Evolutionary conservation across 1,140 invertebrate genomes (phyloP).

Genomic region (Bradysia coprophila): DNA sequence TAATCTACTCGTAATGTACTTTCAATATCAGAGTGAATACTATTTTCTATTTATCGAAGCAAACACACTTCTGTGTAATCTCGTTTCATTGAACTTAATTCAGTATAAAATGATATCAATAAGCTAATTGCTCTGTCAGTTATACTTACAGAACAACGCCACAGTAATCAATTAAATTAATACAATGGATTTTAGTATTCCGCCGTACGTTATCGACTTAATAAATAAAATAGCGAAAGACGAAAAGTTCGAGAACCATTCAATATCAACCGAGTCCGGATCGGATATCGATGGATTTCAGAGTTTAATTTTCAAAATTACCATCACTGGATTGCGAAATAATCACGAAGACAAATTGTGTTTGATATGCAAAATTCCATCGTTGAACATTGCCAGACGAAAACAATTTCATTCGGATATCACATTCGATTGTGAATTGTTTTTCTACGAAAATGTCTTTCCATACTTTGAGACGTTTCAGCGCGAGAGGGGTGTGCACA

Average conservation of each 20-base stretch:
- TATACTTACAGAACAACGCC: no score
- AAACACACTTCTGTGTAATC: no score
- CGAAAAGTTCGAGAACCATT: conserved; percentile 1
- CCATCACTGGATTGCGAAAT: background rate
- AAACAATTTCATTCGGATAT: background rate
- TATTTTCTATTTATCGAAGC: no score
- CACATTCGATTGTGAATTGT: conserved; percentile 1
- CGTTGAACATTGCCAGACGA: background rate
- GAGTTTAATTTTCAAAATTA: background rate
- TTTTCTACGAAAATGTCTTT: background rate
- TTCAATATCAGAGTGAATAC: no score
- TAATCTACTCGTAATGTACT: no score
- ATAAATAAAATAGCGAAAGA: background rate
- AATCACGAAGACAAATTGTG: background rate
- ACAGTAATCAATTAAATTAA: no score
- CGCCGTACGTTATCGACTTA: background rate
- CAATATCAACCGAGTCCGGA: background rate
- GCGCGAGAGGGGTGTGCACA: background rate
- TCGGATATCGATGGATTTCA: background rate
- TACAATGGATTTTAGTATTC: no score
- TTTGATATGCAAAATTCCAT: background rate
- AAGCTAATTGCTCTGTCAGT: no score
- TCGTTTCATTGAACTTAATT: no score
- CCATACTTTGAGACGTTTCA: background rate
- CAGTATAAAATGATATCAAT: no score